phyloP scores from a whole-genome alignment of 2,797 vertebrate genomes.

The Cynodonichthys magdalenae region DNA sequence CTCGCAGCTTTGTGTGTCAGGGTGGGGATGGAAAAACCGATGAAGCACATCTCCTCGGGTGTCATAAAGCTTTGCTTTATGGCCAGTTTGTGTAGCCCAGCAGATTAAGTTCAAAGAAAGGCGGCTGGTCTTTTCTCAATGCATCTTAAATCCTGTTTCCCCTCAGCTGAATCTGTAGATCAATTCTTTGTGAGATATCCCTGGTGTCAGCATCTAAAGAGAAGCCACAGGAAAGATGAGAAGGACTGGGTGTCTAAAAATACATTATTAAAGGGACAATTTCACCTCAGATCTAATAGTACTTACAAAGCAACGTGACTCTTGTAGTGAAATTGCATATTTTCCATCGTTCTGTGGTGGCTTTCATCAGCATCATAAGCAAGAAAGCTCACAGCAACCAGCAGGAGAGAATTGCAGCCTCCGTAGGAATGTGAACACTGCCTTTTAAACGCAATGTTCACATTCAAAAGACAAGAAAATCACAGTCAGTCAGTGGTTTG shows the following conservation, averaged over 20 bases:
- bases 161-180: slow-evolving; percentile 71
- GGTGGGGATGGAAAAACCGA: slow-evolving; percentile 70
- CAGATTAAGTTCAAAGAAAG: slow-evolving; percentile 83
- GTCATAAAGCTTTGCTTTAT: slow-evolving; percentile 82
- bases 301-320: slow-evolving; percentile 47
- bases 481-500: slow-evolving; percentile 45
- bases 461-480: slow-evolving; percentile 58
- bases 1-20: slow-evolving; percentile 73
- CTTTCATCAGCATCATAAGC: slow-evolving; percentile 32
- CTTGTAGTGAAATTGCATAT: slow-evolving; percentile 46
- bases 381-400: slow-evolving; percentile 35
- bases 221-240: slow-evolving; percentile 53
- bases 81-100: slow-evolving; percentile 78
- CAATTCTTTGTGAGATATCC: slow-evolving; percentile 71
- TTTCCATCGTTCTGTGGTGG: slow-evolving; percentile 47
- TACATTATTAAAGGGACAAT: slow-evolving; percentile 64
- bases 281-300: slow-evolving; percentile 60
- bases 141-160: slow-evolving; percentile 80
- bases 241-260: slow-evolving; percentile 57
- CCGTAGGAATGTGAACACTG: slow-evolving; percentile 11
- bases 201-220: slow-evolving; percentile 68
- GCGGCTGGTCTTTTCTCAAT: slow-evolving; percentile 65
- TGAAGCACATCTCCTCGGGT: slow-evolving; percentile 73
- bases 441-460: slow-evolving; percentile 28
- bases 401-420: slow-evolving; percentile 25